Percentiles rank a stretch among this genome's conserved stretches.
These are phyloP conservation scores for Agraylea sexmaculata DNA, from an alignment of 1,140 invertebrate genomes.

Conservation along the genomic window DNA sequence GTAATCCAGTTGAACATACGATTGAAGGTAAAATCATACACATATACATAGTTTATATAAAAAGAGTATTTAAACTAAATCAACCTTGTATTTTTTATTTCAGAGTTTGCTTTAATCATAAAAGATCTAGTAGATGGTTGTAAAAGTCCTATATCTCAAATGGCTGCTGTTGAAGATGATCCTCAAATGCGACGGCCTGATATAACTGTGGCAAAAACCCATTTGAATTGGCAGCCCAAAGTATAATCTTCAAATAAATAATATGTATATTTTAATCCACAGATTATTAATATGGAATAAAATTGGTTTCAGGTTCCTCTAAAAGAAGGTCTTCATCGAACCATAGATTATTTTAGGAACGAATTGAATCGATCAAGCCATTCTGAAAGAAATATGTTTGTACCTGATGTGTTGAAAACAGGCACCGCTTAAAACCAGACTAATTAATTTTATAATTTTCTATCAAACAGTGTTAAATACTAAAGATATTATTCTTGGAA, in stretches of 20 bases:
- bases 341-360: conserved; percentile 83
- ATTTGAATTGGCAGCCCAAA: conserved; percentile 90
- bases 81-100: conserved; percentile 21
- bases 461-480: no score
- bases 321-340: conserved; percentile 71
- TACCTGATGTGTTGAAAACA: conserved; percentile 20
- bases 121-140: conserved; percentile 71
- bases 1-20: conserved; percentile 96
- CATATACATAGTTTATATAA: no score
- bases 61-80: neutral
- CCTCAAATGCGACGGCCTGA: conserved; percentile 89
- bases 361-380: conserved; percentile 60
- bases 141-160: conserved; percentile 69
- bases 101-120: conserved; percentile 92
- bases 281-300: conserved; percentile 2
- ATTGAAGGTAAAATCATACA: conserved; percentile 59
- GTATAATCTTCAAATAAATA: conserved; percentile 42
- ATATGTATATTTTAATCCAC: neutral
- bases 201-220: conserved; percentile 75
- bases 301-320: conserved; percentile 53
- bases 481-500: no score
- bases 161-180: conserved; percentile 85
- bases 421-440: no score
- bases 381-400: conserved; percentile 23
- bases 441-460: no score